phyloP scores from a whole-genome alignment of 2,797 vertebrate species.

The Allobates femoralis region DNA sequence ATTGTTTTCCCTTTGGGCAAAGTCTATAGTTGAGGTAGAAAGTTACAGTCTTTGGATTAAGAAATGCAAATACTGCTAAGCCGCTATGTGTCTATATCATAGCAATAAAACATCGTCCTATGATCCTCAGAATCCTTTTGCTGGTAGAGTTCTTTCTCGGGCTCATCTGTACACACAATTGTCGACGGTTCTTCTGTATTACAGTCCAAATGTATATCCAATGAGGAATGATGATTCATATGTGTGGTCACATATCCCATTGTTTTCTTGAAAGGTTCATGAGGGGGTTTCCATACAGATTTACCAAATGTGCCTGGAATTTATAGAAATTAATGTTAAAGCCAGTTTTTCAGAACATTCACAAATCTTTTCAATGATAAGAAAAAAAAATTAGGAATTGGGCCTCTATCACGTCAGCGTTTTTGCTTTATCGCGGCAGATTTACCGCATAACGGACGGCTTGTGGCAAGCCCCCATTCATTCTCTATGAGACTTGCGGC shows the following conservation, averaged over 20 bases:
- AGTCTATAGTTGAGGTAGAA: constrained; percentile 89
- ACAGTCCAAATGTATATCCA: constrained; percentile 77
- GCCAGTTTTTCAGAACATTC: neutral
- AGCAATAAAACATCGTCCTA: constrained; percentile 76
- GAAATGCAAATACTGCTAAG: constrained; percentile 56
- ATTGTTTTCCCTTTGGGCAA: constrained; percentile 74
- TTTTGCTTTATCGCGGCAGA: no score
- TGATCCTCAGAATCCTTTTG: constrained; percentile 75
- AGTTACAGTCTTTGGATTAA: constrained; percentile 70
- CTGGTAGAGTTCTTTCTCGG: constrained; percentile 73
- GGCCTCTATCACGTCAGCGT: no score
- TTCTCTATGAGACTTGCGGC: no score
- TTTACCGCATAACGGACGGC: no score
- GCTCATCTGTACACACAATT: constrained; percentile 71
- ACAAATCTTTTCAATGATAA: neutral
- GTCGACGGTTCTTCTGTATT: constrained; percentile 74
- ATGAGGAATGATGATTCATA: constrained; percentile 75
- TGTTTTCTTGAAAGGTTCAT: constrained; percentile 74
- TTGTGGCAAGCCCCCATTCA: no score
- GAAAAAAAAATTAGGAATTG: no score
- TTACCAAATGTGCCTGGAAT: constrained; percentile 94
- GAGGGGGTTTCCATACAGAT: constrained; percentile 83
- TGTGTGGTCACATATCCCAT: constrained; percentile 72
- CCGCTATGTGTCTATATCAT: constrained; percentile 80
- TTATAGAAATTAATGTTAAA: constrained; percentile 4